Evolutionary conservation across 1,140 invertebrate species (phyloP), one percentile per base, ranked within the genome.

Genomic region (Lepidostoma basale): DNA sequence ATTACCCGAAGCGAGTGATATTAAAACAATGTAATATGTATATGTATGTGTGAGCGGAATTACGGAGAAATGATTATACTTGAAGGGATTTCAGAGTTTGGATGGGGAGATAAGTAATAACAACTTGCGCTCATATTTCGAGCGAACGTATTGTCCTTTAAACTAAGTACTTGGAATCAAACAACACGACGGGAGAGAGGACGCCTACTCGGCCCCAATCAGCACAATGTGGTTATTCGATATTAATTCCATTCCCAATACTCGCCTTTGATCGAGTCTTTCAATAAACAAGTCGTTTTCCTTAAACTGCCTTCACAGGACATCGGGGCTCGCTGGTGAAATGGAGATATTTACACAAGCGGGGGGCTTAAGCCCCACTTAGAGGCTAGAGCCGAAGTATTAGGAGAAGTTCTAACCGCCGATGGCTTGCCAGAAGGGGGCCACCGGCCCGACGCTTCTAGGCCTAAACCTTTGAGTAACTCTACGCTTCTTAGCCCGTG

Each of bases 221-320:
- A 49, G 23, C 18, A 36, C 52, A 39, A 36, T 56, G 52, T 18
- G 52, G 52, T 56, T 33, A 16, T 16, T 20, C n/a, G 52, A 49
- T 49, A 49, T 49, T 47, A 49, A 56, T 56, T 39, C 52, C 12
- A 33, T 36, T 62, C 47, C 44, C 60, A 62, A 62, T 62, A 62
- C 20, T 30, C 26, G 33, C 12, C 25, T 66, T 23, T 42, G 49
- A 66, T 23, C 30, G 12, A 44, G 22, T 9, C 49, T 30, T 36
- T 64, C 63, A 42, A 66, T 66, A 66, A 64, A 66, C 63, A 66
- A 56, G 56, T 36, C 63, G 44, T 23, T 54, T 40, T 44, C 8
- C 62, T 26, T 12, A 52, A 47, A 49, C 18, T 10, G 23, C 22
- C 36, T 22, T 45, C 49, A 66, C 56, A 66, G 47, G 63, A 66